Conservation (phyloP, 1,140 invertebrate genomes). For the Temnothorax nylanderi region DNA sequence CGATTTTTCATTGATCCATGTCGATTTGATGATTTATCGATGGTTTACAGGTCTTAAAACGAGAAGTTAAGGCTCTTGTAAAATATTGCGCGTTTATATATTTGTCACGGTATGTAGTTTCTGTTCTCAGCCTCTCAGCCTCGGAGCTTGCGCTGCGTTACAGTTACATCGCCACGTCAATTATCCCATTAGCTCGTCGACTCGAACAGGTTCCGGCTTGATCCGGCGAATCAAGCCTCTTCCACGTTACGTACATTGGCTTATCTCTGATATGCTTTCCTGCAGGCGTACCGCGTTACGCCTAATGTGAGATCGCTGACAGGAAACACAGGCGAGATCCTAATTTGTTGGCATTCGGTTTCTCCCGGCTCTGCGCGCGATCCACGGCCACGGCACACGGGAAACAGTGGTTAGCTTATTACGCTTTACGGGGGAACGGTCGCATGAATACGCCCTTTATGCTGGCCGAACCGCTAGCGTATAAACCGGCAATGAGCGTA, state of each 20-base stretch:
- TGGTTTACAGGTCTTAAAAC: not conserved
- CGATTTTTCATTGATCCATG: not conserved
- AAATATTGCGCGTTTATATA: not conserved
- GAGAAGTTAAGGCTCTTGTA: not conserved
- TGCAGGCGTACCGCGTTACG: slow-evolving; percentile 12
- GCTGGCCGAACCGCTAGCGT: slow-evolving; percentile 3
- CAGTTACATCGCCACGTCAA: slow-evolving; percentile 38
- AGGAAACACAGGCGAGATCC: slow-evolving; percentile 51
- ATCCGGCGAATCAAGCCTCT: slow-evolving; percentile 21
- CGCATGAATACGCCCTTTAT: slow-evolving; percentile 60
- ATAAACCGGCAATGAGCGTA: slow-evolving; percentile 35
- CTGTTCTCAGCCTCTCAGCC: not conserved
- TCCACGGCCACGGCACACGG: slow-evolving; percentile 19
- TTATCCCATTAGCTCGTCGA: slow-evolving; percentile 49
- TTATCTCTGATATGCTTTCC: slow-evolving; percentile 27
- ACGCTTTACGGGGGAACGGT: slow-evolving; percentile 42
- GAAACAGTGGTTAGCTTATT: slow-evolving; percentile 64
- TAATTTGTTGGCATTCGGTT: slow-evolving; percentile 45
- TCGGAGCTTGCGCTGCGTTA: not conserved
- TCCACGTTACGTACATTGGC: not conserved
- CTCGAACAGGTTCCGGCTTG: slow-evolving; percentile 39
- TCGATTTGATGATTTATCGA: slow-evolving; percentile 2
- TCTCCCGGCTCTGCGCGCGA: not conserved
- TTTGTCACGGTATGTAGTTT: not conserved
- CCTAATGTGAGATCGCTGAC: slow-evolving; percentile 19